Evolutionary conservation across 2,888 invertebrate genomes (phyloP).

Genomic region (Macropis europaea): DNA sequence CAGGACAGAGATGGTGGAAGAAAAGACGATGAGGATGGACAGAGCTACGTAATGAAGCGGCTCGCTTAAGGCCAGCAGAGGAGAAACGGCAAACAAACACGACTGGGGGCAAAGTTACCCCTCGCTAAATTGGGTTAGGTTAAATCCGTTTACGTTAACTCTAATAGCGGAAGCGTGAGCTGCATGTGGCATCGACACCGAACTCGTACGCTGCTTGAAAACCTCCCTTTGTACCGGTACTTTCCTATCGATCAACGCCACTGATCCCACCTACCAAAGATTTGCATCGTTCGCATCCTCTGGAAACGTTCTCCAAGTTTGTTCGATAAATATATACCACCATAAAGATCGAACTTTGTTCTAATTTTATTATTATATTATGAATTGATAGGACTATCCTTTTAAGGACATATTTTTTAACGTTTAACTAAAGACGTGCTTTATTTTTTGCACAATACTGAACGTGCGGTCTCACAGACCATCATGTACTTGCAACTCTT

Average conservation of each 20-base stretch:
- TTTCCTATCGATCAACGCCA: slow-evolving; percentile 32
- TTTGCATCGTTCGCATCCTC: no score
- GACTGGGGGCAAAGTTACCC: slow-evolving; percentile 72
- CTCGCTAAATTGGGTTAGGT: slow-evolving; percentile 77
- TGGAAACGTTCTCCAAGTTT: no score
- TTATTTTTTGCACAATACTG: no score
- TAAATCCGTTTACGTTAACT: slow-evolving; percentile 78
- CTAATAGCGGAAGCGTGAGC: slow-evolving; percentile 76
- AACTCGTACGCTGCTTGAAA: slow-evolving; percentile 19
- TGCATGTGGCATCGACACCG: slow-evolving; percentile 66
- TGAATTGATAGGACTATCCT: no score
- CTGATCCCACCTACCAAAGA: background rate
- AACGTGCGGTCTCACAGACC: no score
- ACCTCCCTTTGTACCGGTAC: background rate
- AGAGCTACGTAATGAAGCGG: slow-evolving; percentile 54
- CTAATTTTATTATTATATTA: no score
- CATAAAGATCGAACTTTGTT: no score
- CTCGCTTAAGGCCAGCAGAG: slow-evolving; percentile 51
- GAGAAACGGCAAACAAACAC: slow-evolving; percentile 70
- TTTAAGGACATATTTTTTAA: no score
- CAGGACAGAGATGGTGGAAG: background rate
- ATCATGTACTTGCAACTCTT: no score
- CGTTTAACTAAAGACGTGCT: no score
- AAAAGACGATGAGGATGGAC: slow-evolving; percentile 25
- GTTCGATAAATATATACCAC: no score